A percentile compares a stretch with the other conserved stretches of the same genome.
These are phyloP conservation scores for Apodemia mormo DNA, from an alignment of 2,888 invertebrate species.

Conservation along the genomic window DNA sequence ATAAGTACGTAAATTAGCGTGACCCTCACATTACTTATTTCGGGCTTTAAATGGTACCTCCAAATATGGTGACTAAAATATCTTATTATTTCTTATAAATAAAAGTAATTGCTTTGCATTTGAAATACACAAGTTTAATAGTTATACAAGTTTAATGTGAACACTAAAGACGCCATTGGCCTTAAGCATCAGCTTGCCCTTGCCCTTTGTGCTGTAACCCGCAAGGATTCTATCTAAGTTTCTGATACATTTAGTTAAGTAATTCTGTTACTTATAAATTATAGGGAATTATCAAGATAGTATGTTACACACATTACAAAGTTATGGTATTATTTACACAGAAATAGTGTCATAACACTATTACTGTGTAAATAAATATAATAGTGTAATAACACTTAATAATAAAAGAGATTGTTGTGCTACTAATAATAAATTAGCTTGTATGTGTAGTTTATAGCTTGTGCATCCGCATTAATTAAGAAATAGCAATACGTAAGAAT, in stretches of 20 bases:
- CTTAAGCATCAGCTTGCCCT: slow-evolving; percentile 41
- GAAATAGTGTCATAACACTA: too few relatives aligned
- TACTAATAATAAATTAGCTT: too few relatives aligned
- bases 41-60: not conserved
- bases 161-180: slow-evolving; percentile 37
- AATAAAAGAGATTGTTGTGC: too few relatives aligned
- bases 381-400: too few relatives aligned
- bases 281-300: too few relatives aligned
- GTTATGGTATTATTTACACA: too few relatives aligned
- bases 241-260: slow-evolving; percentile 44
- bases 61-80: slow-evolving; percentile 12
- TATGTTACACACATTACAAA: too few relatives aligned
- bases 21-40: slow-evolving; percentile 2
- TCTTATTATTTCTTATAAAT: not conserved
- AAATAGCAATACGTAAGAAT: too few relatives aligned
- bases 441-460: too few relatives aligned
- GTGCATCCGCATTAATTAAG: too few relatives aligned
- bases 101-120: slow-evolving; percentile 4
- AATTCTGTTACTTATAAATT: not conserved
- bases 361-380: too few relatives aligned
- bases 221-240: slow-evolving; percentile 44
- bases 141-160: slow-evolving; percentile 29
- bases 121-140: slow-evolving; percentile 18
- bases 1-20: not conserved
- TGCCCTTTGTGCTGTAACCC: slow-evolving; percentile 43